Base-by-base conservation (phyloP, 1,140 invertebrate genomes). In the Thalassaphorura encarpata region DNA sequence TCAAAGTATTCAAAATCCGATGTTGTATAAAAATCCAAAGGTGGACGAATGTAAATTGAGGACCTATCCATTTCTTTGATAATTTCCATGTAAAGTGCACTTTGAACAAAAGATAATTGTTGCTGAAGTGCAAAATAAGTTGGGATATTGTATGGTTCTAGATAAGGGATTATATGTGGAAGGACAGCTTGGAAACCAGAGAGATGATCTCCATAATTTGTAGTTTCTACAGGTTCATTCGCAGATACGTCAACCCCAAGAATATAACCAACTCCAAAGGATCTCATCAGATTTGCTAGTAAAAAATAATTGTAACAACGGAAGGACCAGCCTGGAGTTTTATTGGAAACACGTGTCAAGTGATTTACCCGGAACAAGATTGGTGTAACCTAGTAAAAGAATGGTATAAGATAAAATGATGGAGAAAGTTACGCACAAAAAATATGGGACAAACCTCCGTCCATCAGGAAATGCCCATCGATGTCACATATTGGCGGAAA, bases 391-490 rank as follows among this genome's bases (percentile, higher is more conserved):
- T n/a, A n/a, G n/a, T n/a, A n/a, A n/a, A n/a, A n/a, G n/a, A n/a
- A n/a, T n/a, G n/a, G n/a, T n/a, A n/a, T n/a, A n/a, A n/a, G n/a
- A n/a, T n/a, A n/a, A n/a, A n/a, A n/a, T n/a, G n/a, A n/a, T n/a
- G n/a, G n/a, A n/a, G n/a, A n/a, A n/a, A n/a, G n/a, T n/a, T n/a
- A n/a, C n/a, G n/a, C n/a, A n/a, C n/a, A n/a, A n/a, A n/a, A n/a
- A n/a, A n/a, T n/a, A n/a, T n/a, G n/a, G n/a, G n/a, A n/a, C n/a
- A n/a, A n/a, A n/a, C n/a, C 91, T 56, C 95, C 95, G 75, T 99
- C 95, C 60, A 97, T 78, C 61, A 98, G 80, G 66, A 94, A 80
- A 79, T 97, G 93, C 59, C 91, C 92, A 72, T 97, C 92, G 54
- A 76, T 74, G 76, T 98, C 93, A 66, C 41, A 19, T 29, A 51